Conservation (phyloP, 2,113 vertebrate genomes). For the Gymnarchus niloticus region DNA sequence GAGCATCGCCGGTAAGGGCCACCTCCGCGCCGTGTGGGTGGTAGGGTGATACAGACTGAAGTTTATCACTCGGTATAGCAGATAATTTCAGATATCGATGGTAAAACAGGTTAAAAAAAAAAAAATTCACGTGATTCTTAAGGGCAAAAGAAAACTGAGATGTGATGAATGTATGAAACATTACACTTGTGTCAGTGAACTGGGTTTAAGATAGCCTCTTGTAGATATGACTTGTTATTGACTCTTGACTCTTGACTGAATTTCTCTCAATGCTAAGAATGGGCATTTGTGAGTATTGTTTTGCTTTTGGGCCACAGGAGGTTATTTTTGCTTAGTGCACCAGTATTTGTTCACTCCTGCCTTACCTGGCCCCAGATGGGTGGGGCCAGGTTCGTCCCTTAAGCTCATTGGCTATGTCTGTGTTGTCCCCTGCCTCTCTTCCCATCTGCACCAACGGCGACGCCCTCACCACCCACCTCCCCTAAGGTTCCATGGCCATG, state of each 20-base stretch:
- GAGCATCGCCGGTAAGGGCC: conserved; percentile 79
- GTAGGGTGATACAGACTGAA: too few species aligned
- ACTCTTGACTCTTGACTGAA: background rate
- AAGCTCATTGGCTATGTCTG: conserved; percentile 11
- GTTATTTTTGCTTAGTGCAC: background rate
- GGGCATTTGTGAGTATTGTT: background rate
- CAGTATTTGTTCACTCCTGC: background rate
- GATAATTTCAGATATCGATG: too few species aligned
- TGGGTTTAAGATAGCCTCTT: background rate
- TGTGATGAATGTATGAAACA: background rate
- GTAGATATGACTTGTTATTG: background rate
- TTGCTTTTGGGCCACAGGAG: background rate
- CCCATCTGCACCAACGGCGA: conserved; percentile 18
- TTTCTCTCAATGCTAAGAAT: background rate
- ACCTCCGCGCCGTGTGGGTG: too few species aligned
- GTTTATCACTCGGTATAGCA: too few species aligned
- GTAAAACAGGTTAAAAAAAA: too few species aligned
- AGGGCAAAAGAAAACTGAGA: background rate
- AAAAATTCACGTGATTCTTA: too few species aligned
- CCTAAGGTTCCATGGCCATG: conserved; percentile 75
- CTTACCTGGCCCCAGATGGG: background rate
- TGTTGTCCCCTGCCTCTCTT: background rate
- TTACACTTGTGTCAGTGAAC: background rate
- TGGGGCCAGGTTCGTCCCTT: background rate
- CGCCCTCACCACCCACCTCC: conserved; percentile 38